A percentile compares a stretch with the other conserved stretches of the same genome.
Conservation (phyloP, 1,140 invertebrate genomes). For the Parapsyche elsis region DNA sequence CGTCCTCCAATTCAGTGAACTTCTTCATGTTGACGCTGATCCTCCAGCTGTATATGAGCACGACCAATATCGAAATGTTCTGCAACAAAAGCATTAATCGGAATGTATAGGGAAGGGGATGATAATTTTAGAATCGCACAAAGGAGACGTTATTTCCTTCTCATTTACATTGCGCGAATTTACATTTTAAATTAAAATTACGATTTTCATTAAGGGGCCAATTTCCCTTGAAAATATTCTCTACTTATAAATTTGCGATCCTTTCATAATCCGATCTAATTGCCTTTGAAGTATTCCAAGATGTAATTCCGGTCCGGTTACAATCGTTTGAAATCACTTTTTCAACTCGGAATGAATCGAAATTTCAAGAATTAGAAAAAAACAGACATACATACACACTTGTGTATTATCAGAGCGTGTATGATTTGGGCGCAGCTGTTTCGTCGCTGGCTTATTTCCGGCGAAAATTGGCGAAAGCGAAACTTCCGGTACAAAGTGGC, state of each 20-base stretch:
- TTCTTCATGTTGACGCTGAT: slow-evolving; percentile 76
- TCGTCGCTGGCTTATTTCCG: too few species aligned
- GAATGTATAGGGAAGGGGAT: not conserved
- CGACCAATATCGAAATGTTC: slow-evolving; percentile 78
- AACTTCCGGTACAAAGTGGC: slow-evolving; percentile 8
- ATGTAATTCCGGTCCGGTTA: not conserved
- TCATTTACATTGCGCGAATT: not conserved
- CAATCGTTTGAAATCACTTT: too few species aligned
- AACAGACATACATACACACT: too few species aligned
- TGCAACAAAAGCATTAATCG: slow-evolving; percentile 64
- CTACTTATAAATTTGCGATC: not conserved
- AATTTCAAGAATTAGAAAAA: too few species aligned
- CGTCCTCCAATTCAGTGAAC: slow-evolving; percentile 74
- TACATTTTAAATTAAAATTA: slow-evolving; percentile 33
- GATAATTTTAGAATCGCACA: slow-evolving; percentile 7
- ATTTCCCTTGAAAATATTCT: not conserved
- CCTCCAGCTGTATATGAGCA: slow-evolving; percentile 77
- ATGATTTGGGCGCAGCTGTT: too few species aligned
- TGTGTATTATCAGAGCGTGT: too few species aligned
- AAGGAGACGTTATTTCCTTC: not conserved
- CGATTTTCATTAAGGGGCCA: slow-evolving; percentile 20
- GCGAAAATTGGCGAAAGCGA: slow-evolving; percentile 1
- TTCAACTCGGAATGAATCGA: too few species aligned
- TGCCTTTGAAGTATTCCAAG: slow-evolving; percentile 19
- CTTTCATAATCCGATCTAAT: slow-evolving; percentile 24